phyloP scores from a whole-genome alignment of 2,888 invertebrate genomes.

The Horisme vitalbata region DNA sequence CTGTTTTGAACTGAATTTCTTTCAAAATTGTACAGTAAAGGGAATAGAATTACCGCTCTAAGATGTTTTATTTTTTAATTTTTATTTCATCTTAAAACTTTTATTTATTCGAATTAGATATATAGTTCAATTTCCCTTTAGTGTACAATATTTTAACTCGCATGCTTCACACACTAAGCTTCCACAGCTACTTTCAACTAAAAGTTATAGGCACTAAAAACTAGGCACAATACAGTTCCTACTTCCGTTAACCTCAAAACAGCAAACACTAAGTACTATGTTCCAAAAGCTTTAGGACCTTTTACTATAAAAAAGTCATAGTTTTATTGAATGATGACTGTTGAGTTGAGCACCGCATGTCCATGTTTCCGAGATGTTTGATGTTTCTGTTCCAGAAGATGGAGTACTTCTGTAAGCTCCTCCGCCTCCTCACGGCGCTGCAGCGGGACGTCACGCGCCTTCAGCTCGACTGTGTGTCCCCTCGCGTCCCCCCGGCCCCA shows the following conservation, averaged over 20 bases:
- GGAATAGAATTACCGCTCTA: conserved; percentile 77
- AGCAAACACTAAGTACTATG: no score
- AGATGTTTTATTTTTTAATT: conserved; percentile 42
- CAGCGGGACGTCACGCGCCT: conserved; percentile 74
- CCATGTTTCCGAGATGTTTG: not conserved
- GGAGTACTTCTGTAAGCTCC: conserved; percentile 74
- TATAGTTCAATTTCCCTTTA: conserved; percentile 72
- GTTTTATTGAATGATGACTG: not conserved
- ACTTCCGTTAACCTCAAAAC: no score
- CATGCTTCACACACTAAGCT: conserved; percentile 47
- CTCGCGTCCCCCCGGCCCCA: no score
- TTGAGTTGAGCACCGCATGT: no score
- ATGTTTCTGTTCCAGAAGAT: conserved; percentile 51
- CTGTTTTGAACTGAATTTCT: conserved; percentile 48
- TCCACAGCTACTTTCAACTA: not conserved
- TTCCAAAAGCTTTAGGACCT: no score
- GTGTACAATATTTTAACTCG: conserved; percentile 72
- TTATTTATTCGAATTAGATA: conserved; percentile 25
- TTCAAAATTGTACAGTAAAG: conserved; percentile 74
- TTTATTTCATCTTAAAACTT: conserved; percentile 35
- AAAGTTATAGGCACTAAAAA: not conserved
- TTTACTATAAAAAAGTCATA: no score
- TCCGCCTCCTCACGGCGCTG: conserved; percentile 71
- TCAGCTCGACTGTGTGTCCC: conserved; percentile 61
- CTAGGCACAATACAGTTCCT: not conserved